These are phyloP conservation scores for Scaptomyza polygonia DNA, from an alignment of 2,888 invertebrate genomes.

Conservation along the genomic window DNA sequence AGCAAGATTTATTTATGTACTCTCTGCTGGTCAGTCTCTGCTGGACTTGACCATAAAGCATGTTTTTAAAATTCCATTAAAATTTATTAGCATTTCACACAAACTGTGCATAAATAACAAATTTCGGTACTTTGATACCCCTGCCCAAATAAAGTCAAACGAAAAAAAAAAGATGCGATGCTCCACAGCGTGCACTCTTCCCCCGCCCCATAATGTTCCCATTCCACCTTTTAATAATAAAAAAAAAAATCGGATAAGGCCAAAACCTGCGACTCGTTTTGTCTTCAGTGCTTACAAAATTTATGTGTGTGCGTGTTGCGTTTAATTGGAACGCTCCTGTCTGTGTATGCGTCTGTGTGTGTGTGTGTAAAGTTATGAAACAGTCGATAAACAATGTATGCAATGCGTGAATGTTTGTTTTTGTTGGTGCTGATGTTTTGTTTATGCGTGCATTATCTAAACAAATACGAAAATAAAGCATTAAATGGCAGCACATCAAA, in stretches of 20 bases:
- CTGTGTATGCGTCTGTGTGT: slow-evolving; percentile 7
- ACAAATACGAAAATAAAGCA: slow-evolving; percentile 75
- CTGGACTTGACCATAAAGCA: slow-evolving; percentile 61
- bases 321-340: slow-evolving; percentile 60
- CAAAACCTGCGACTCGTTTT: slow-evolving; percentile 8
- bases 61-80: slow-evolving; percentile 79
- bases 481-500: slow-evolving; percentile 64
- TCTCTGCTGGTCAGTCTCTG: slow-evolving; percentile 5
- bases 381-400: slow-evolving; percentile 70
- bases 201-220: background rate
- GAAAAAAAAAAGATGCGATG: background rate
- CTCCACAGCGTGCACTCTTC: background rate
- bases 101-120: slow-evolving; percentile 75
- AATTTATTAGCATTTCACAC: slow-evolving; percentile 80
- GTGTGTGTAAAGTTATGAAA: slow-evolving; percentile 33
- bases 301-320: slow-evolving; percentile 56
- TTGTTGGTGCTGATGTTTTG: slow-evolving; percentile 43
- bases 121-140: slow-evolving; percentile 65
- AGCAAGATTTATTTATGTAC: slow-evolving; percentile 40
- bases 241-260: slow-evolving; percentile 62
- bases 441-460: slow-evolving; percentile 75
- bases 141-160: background rate
- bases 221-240: slow-evolving; percentile 47
- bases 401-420: slow-evolving; percentile 59
- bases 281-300: slow-evolving; percentile 29